Evolutionary conservation across 2,888 invertebrate species (phyloP), one percentile per base, ranked within the genome.

Genomic region (Meta bourneti): DNA sequence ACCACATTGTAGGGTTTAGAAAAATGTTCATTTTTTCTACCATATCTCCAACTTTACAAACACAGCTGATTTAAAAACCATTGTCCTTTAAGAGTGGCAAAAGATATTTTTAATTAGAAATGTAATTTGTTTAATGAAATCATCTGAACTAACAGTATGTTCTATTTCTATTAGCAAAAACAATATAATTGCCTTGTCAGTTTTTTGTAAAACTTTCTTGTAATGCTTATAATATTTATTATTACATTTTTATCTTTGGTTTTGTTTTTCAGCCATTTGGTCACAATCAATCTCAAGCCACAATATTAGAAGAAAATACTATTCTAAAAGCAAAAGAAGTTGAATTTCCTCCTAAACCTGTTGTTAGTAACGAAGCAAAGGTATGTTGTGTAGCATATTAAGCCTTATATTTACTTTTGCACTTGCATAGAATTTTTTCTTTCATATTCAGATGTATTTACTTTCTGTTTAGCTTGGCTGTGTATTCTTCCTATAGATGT

Each of bases 271-370:
- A 96, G 96, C 96, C 96, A 82, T 96, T 96, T 94, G 96, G 99
- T 90, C 99, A 99, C 96, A 99, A 99, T 96, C 98, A 99, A 96
- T 99, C 99, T 94, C 99, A 99, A 96, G 99, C 99, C 94, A 99
- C 99, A 94, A 99, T 99, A 95, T 96, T 99, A 95, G 99, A 99
- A 96, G 99, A 99, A 96, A 99, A 99, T 95, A 99, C 99, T 93
- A 99, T 99, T 95, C 96, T 99, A 94, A 99, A 99, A 96, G 99
- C 99, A 94, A 99, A 98, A 93, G 99, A 99, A 95, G 99, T 99
- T 94, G 98, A 98, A 96, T 99, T 99, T 96, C 99, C 99, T 94
- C 98, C 98, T 95, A 99, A 99, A 96, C 99, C 99, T 94, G 97
- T 98, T 94, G 99, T 99, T 95, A 98, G 98, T 95, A 97, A 97